These are phyloP conservation scores for Cephus cinctus DNA, from an alignment of 1,140 invertebrate genomes.

Conservation along the genomic window DNA sequence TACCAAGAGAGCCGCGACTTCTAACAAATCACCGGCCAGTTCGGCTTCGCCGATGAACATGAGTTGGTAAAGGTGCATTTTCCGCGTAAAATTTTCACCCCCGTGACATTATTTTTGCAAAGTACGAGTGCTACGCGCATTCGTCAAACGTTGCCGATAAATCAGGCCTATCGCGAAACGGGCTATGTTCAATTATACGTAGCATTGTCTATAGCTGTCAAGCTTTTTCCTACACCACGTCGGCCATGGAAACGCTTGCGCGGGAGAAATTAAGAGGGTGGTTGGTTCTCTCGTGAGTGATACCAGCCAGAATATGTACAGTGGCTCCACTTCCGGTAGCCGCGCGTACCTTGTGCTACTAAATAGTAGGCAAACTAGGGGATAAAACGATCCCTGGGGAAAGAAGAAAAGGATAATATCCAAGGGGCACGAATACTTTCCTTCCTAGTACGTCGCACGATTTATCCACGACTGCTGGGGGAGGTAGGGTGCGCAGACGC, in stretches of 20 bases:
- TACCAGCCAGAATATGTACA: too few relatives aligned
- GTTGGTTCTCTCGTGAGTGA: background rate
- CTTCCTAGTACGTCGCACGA: background rate
- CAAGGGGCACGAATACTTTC: background rate
- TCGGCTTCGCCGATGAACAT: slow-evolving; percentile 36
- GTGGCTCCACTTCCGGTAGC: slow-evolving; percentile 15
- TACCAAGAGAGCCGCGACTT: slow-evolving; percentile 36
- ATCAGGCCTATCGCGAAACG: too few relatives aligned
- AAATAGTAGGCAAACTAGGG: background rate
- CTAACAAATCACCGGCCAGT: slow-evolving; percentile 34
- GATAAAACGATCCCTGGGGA: slow-evolving; percentile 1
- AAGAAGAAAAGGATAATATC: background rate
- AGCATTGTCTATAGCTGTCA: slow-evolving; percentile 31
- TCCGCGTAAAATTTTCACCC: background rate
- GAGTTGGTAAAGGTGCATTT: slow-evolving; percentile 35
- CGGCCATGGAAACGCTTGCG: slow-evolving; percentile 37
- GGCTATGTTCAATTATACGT: slow-evolving; percentile 9
- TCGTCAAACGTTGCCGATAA: too few relatives aligned
- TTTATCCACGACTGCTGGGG: background rate
- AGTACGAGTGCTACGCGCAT: too few relatives aligned
- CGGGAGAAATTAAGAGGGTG: slow-evolving; percentile 3
- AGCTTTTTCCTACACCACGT: slow-evolving; percentile 15
- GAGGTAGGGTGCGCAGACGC: slow-evolving; percentile 5
- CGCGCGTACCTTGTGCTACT: background rate
- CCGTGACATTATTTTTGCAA: background rate